Evolutionary conservation across 2,113 vertebrate genomes (phyloP), one percentile per base, ranked within the genome.

Genomic region (Ceyx cyanopectus): DNA sequence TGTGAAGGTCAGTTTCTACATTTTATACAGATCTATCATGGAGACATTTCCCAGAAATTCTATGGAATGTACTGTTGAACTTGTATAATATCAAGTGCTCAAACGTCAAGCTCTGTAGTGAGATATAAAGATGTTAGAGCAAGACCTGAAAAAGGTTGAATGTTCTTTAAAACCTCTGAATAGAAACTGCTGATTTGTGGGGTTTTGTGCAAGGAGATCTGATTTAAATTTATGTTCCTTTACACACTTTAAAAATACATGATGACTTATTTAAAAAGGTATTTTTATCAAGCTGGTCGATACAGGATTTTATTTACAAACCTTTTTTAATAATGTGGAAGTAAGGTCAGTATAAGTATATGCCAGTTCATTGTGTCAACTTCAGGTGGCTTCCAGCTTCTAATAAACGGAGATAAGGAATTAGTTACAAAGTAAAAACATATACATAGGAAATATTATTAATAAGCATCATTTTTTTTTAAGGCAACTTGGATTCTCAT

Each of bases 11-110:
- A 30, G 22, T 80, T 95, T 83, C 79, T 82, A 29, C 41, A 60
- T 91, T 79, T 82, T 74, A 73, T 32, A 37, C 41, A 16, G 21
- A 23, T 89, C 66, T 79, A 6, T 32, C 70, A 37, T 82, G 51
- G 79, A 79, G 75, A 92, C 50, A 58, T 79, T 95, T 94, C 72
- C 63, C 81, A 85, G 90, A 91, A 94, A 85, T 90, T 78, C 92
- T 56, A 23, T 68, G 76, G 68, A 94, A 90, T 74, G 61, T 70
- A 10, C 73, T 90, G 48, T 93, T 94, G 79, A 77, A 43, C 65
- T 90, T 69, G 79, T 70, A 51, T 70, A 88, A 85, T 56, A 66
- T 50, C 15, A 81, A 78, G 76, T 83, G 56, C 56, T 91, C n/a
- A 77, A 91, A 70, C 68, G 51, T 87, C 26, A 57, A 53, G 40